phyloP scores from a whole-genome alignment of 2,113 vertebrate species.

The Pluvianellus socialis region DNA sequence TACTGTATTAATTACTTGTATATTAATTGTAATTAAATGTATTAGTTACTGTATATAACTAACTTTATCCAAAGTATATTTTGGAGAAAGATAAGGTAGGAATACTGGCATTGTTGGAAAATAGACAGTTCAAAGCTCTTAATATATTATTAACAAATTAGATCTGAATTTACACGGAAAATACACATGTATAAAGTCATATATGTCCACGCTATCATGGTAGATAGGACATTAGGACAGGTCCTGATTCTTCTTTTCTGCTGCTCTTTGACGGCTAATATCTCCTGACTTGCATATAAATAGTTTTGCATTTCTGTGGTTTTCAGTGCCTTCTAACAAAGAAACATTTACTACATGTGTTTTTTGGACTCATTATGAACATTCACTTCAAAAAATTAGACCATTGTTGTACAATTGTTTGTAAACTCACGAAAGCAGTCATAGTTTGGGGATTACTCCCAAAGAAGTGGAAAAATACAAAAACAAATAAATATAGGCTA shows the following conservation, averaged over 20 bases:
- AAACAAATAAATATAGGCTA: not conserved
- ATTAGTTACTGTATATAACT: too few relatives aligned
- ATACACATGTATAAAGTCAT: not conserved
- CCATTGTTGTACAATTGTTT: not conserved
- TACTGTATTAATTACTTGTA: too few relatives aligned
- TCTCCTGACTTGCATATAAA: not conserved
- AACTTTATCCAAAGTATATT: not conserved
- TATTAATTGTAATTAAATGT: too few relatives aligned
- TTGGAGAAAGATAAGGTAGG: not conserved
- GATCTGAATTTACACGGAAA: not conserved
- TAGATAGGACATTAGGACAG: rapidly evolving
- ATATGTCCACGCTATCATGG: not conserved
- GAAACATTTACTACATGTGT: not conserved
- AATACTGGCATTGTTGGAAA: not conserved
- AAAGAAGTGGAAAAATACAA: not conserved
- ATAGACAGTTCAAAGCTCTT: not conserved
- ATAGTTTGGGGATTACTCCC: not conserved
- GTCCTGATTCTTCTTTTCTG: not conserved
- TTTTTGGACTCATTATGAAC: not conserved
- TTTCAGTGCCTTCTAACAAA: not conserved
- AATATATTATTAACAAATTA: not conserved
- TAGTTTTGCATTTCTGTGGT: not conserved
- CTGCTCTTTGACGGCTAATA: not conserved
- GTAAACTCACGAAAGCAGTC: not conserved
- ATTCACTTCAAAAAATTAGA: not conserved